These are phyloP conservation scores for Pampusana beccarii DNA, from an alignment of 2,113 vertebrate species.

Conservation along the genomic window DNA sequence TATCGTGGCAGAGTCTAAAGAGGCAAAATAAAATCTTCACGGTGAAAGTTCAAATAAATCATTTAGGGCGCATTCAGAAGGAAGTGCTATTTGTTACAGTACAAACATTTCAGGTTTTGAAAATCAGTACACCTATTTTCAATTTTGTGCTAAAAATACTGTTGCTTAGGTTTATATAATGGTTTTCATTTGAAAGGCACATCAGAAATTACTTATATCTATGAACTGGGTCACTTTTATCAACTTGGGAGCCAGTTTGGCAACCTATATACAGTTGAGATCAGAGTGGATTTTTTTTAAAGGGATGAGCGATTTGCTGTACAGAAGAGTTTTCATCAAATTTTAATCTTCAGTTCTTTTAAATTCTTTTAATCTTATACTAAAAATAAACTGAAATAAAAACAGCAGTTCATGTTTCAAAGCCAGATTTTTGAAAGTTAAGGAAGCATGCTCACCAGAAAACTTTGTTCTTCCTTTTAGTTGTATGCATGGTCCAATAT, in stretches of 20 bases:
- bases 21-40: background rate
- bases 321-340: background rate
- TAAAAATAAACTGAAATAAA: slow-evolving; percentile 8
- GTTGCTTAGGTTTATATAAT: slow-evolving; percentile 19
- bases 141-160: slow-evolving; percentile 1
- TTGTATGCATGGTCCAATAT: background rate
- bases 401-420: background rate
- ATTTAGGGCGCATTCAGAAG: background rate
- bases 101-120: background rate
- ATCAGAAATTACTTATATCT: background rate
- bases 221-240: background rate
- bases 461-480: background rate
- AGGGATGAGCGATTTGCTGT: background rate
- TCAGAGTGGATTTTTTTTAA: background rate
- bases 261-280: background rate
- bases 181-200: background rate
- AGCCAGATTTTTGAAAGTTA: background rate
- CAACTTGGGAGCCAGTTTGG: background rate
- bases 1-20: background rate
- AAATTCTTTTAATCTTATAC: background rate
- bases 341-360: background rate
- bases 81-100: background rate
- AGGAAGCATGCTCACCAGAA: background rate
- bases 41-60: background rate
- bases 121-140: background rate